Base-by-base conservation (phyloP, 2,888 invertebrate species). In the Tipula helvola region DNA sequence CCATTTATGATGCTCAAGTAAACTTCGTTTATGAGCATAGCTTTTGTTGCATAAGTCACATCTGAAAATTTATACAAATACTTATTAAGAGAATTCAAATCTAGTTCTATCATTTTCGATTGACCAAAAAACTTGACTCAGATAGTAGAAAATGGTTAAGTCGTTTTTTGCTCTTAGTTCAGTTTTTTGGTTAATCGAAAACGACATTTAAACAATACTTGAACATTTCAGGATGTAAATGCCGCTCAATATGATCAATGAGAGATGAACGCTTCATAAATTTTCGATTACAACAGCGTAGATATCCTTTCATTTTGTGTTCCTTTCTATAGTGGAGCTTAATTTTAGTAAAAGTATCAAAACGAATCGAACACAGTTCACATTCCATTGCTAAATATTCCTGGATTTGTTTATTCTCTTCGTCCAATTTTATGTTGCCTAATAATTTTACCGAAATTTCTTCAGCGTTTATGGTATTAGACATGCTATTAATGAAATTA, bases 221-320 rank as follows among this genome's bases (percentile, higher is more conserved):
- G 86, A 90, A 91, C 87, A 90, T 90, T 87, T 91, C 91, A 2
- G 91, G 91, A 89, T 91, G 89, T 13, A 89, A 87, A 88, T 91
- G 91, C 2, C 90, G 89, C 83, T 90, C 90, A 1, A 91, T 90
- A 87, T 91, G 91, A 86, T 91, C 91, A 5, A 91, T 89, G 84
- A 91, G 89, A 12, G 12, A 13, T 3, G 36, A 4, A 0, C 36
- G 1, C 83, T 36, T 36, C 7, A 36, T 12, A 83, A 36, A 83
- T 36, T 83, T 83, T n/a, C n/a, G 36, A 83, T 83, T 83, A 36
- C 83, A 83, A 36, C 83, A 83, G 0, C 83, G 36, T 36, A 83
- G 1, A 36, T 83, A 83, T 36, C 83, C 83, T 36, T 2, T 5
- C 36, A 36, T 5, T n/a, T 36, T 83, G 36, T 83, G 83, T 7